Base-by-base conservation (phyloP, 2,888 invertebrate genomes). In the Oscheius sp. region DNA sequence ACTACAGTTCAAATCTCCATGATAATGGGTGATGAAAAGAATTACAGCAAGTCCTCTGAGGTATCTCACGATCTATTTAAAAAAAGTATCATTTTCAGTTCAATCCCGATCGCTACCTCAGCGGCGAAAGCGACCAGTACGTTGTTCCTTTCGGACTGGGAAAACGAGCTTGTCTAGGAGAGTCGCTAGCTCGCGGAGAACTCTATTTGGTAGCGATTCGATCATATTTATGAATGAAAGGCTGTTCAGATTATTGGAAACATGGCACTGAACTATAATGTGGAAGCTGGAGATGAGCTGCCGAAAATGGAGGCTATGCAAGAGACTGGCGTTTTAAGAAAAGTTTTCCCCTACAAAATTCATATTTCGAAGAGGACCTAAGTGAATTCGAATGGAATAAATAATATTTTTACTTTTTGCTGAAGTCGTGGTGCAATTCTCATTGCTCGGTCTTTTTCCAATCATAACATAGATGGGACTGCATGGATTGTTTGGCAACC, bases 21-120 rank as follows among this genome's bases (percentile, higher is more conserved):
- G 66, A 68, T 82, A 21, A 75, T 79, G 35, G 71, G 70, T 1
- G 76, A 81, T 73, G 78, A 76, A 35, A n/a, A 66, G 9, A 10
- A 74, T 5, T 82, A 77, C 70, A 70, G 74, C n/a, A 65, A 75
- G 57, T 73, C 72, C 1, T 55, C 63, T n/a, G 70, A 79, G 48
- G 76, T 75, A 35, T 13, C 35, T 60, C 29, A 2, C 11, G 11
- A 47, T 2, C 32, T 10, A 47, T 21, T 11, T 1, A 60, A 33
- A 35, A 7, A 11, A 32, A 35, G 29, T 2, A 32, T 1, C 33
- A 51, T 29, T 53, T 70, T 73, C 53, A 63, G 63, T 62, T 62
- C 51, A 51, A 73, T 29, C 62, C 62, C 10, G 59, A 55, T 62
- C 70, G 70, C 10, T 70, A 47, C 47, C 29, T 70, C 10, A 29